Evolutionary conservation across 2,888 invertebrate genomes (phyloP).

Genomic region (Diplazon laetatorius): DNA sequence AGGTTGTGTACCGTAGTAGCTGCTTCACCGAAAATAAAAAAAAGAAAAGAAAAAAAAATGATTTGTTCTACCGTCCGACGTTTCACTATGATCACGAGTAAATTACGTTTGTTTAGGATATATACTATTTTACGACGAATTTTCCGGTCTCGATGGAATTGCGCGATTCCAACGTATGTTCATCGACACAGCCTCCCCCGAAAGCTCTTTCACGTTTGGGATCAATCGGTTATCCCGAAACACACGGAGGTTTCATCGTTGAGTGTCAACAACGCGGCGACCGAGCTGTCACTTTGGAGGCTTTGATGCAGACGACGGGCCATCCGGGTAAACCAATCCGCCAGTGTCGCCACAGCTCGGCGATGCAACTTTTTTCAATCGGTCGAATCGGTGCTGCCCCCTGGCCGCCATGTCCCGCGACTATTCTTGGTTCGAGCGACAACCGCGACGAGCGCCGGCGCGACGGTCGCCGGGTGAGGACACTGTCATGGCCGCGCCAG

Average conservation of each 20-base stretch:
- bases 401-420: neutral
- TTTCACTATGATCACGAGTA: conserved; percentile 9
- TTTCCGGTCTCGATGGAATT: neutral
- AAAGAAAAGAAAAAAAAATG: neutral
- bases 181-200: conserved; percentile 31
- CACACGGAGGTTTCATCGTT: conserved; percentile 54
- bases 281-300: conserved; percentile 67
- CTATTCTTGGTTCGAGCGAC: neutral
- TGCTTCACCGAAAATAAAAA: no score
- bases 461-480: neutral
- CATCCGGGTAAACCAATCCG: conserved; percentile 30
- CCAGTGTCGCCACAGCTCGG: conserved; percentile 37
- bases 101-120: conserved; percentile 6
- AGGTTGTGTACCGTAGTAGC: neutral
- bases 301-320: conserved; percentile 65
- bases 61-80: conserved; percentile 9
- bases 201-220: conserved; percentile 1
- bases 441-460: neutral
- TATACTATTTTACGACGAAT: neutral
- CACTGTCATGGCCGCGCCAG: no score
- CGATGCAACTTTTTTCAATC: conserved; percentile 6
- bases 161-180: neutral
- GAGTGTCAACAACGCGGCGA: conserved; percentile 67
- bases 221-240: conserved; percentile 44
- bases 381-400: neutral